Base-by-base conservation (phyloP, 30 jellyfish, hydroid and myxozoan species). In the Cassiopea xamachana region DNA sequence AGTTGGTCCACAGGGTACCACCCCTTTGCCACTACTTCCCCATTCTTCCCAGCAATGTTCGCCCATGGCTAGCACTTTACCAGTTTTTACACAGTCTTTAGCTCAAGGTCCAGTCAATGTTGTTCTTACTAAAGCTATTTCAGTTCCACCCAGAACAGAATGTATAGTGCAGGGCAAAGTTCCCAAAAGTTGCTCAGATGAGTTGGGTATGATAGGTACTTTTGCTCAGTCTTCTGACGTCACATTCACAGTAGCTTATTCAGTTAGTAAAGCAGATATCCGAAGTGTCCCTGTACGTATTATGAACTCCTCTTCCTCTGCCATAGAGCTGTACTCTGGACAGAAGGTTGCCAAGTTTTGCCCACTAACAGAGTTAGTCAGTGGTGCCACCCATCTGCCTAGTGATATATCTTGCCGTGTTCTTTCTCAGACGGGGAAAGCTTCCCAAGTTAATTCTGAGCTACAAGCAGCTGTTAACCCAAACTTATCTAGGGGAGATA, bases 301-400 rank as follows among this genome's bases (percentile, higher is more conserved):
- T 60, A 48, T 78, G 87, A 78, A 78, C 19, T 27, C 73, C 55
- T 78, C 75, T 78, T 1, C n/a, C 47, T 46, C 73, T 46, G 44
- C 87, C 55, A 51, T 78, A 18, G 87, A 78, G 75, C 60, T 78
- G 50, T 48, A 51, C 73, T n/a, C 60, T 1, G 75, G 75, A 27
- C 87, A 60, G 74, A 43, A 78, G 64, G 55, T 78, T 47, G 87
- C 74, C 50, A 48, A 78, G 74, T 78, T 46, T 78, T 47, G 73
- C 87, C 87, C 87, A 78, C 64, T 78, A 48, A 12, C 75, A 18
- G 87, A 78, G 74, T 60, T 74, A 74, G 83, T 74, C 67, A 45
- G 67, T 74, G 67, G 61, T 74, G 61, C 83, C 61, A 74, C 59
- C 67, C 83, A 46, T 48, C 83, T 45, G 67, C 83, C 83, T 74